Conservation (phyloP, 2,888 invertebrate species). For the Amorpha juglandis region DNA sequence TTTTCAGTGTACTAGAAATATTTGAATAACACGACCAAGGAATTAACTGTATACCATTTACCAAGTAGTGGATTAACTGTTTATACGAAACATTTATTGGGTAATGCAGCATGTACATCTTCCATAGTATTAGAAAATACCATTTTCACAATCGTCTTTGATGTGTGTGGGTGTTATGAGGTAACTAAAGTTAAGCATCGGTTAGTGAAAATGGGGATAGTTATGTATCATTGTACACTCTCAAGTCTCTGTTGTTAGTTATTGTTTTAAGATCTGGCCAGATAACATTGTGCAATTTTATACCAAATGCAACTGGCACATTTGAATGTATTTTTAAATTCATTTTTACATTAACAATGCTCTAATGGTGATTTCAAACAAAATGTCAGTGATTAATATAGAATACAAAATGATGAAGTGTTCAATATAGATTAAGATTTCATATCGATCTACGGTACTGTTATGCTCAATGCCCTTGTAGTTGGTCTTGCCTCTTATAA, state of each 20-base stretch:
- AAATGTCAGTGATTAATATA: background rate
- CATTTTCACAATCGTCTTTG: background rate
- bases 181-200: no score
- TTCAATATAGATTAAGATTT: slow-evolving; percentile 20
- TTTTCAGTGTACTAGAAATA: background rate
- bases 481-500: background rate
- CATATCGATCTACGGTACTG: background rate
- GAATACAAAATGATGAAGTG: slow-evolving; percentile 18
- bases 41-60: background rate
- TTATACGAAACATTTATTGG: background rate
- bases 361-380: background rate
- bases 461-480: background rate
- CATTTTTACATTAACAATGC: background rate
- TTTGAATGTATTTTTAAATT: background rate
- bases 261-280: background rate
- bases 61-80: background rate
- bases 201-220: no score
- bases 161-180: background rate
- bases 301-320: background rate
- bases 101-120: slow-evolving; percentile 1
- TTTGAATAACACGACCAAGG: background rate
- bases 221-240: background rate
- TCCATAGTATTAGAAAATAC: background rate
- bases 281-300: background rate
- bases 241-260: slow-evolving; percentile 10